Evolutionary conservation across 2,797 vertebrate genomes (phyloP), one percentile per base, ranked within the genome.

Genomic region (Coreius guichenoti): DNA sequence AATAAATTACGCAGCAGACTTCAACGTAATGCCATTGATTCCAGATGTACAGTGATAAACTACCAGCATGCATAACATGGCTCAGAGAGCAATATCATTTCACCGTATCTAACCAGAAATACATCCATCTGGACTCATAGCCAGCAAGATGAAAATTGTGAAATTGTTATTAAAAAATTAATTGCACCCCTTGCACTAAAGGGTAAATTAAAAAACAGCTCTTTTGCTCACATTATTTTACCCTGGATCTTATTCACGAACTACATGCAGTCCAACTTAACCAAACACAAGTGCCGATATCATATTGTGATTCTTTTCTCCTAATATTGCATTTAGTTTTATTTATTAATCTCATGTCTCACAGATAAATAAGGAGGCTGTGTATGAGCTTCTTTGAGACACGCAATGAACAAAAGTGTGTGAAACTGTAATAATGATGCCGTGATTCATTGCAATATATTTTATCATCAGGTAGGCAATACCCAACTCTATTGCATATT

Each of bases 21-120:
- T 67, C 61, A 85, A 31, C 31, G 54, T 49, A 82, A 79, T 83
- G 58, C 54, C 36, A 70, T 85, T 76, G 36, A 82, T 82, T 82
- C 58, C 19, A 23, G 49, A 23, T 23, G 1, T 61, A 26, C 14
- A n/a, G 31, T 79, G 77, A 79, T 19, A 47, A 79, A 79, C 76
- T 79, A 65, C 58, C 14, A 63, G 56, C 56, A 13, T 4, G 36
- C 67, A 16, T 4, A 67, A 8, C 65, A 68, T 26, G 3, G 29
- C 63, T 31, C 29, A 14, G 19, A 33, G 17, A 75, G 75, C 17
- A 54, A 77, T 17, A 43, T 39, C 9, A 31, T 58, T 70, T 56
- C 49, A 29, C 33, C n/a, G 1, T 58, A 43, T 77, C 54, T 26
- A 61, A 61, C 75, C 9, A 80, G 61, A 45, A 33, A 23, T 33